Evolutionary conservation across 2,113 vertebrate genomes (phyloP).

Genomic region (Phrynosoma platyrhinos): DNA sequence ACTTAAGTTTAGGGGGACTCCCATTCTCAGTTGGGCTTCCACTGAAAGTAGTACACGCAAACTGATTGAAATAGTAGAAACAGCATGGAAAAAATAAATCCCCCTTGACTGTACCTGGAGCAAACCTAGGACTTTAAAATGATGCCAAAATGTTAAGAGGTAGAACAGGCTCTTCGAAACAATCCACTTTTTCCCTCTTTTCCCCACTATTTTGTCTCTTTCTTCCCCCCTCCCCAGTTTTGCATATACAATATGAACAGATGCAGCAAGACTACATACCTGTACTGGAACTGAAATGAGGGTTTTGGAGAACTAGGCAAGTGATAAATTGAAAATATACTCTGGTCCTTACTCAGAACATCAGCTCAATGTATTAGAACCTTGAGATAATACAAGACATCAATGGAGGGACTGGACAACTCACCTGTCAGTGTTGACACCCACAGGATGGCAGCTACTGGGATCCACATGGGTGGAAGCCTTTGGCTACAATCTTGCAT

Average conservation of each 20-base stretch:
- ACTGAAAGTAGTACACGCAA: neutral
- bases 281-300: neutral
- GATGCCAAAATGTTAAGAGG: neutral
- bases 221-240: neutral
- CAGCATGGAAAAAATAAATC: conserved; percentile 7
- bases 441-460: too few species aligned
- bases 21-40: neutral
- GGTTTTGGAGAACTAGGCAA: neutral
- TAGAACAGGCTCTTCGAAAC: too few species aligned
- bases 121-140: neutral
- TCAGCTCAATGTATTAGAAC: too few species aligned
- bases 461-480: too few species aligned
- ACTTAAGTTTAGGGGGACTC: neutral
- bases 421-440: too few species aligned
- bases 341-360: neutral
- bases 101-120: neutral
- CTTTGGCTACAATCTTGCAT: too few species aligned
- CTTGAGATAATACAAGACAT: too few species aligned
- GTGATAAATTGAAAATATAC: too few species aligned
- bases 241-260: neutral
- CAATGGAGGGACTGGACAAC: too few species aligned
- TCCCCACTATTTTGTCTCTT: neutral
- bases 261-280: neutral
- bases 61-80: neutral
- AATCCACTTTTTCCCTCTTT: too few species aligned